Conservation (phyloP, 2,797 vertebrate species). For the Meriones psammophilus region DNA sequence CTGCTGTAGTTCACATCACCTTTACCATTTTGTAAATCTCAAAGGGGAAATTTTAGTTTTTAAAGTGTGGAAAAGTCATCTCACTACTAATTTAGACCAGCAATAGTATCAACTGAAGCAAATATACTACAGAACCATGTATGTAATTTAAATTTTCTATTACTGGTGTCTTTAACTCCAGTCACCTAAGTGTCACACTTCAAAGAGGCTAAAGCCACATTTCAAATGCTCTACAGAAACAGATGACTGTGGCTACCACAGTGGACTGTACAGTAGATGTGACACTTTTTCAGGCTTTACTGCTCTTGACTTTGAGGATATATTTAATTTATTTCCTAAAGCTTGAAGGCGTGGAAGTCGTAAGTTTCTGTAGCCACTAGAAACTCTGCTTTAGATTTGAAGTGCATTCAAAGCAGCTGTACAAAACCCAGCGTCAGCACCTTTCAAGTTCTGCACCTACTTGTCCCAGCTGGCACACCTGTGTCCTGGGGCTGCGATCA, state of each 20-base stretch:
- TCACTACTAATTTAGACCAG: background rate
- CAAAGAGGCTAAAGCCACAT: background rate
- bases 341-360: background rate
- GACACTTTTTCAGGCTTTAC: background rate
- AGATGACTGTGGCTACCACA: background rate
- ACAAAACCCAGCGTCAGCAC: background rate
- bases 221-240: background rate
- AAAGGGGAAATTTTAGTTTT: slow-evolving; percentile 15
- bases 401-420: background rate
- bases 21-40: background rate
- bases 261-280: background rate
- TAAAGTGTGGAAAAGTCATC: background rate
- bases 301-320: background rate
- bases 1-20: background rate
- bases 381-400: background rate
- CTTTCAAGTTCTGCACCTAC: background rate
- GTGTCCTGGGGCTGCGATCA: background rate
- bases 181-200: background rate
- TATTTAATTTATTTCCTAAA: slow-evolving; percentile 5
- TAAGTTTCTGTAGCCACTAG: background rate
- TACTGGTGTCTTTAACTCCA: background rate
- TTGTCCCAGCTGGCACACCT: background rate
- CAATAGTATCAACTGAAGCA: background rate
- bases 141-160: background rate
- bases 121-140: background rate